Conservation (phyloP, 2,113 vertebrate genomes). For the Colossoma macropomum region DNA sequence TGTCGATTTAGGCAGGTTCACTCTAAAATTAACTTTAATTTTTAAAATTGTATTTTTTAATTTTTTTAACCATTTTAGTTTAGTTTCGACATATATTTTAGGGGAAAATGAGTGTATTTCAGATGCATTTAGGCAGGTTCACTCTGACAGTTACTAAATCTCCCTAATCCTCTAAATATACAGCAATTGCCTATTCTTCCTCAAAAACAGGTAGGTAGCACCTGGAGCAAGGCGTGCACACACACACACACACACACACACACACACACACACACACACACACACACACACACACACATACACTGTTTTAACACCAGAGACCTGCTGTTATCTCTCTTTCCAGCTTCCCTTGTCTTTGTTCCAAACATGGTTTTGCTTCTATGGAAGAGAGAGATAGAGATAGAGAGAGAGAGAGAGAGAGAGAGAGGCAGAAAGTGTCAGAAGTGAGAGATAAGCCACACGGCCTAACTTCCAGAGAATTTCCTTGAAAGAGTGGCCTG, state of each 20-base stretch:
- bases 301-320: not conserved
- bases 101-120: not conserved
- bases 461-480: constrained; percentile 57
- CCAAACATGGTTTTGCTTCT: constrained; percentile 51
- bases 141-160: not conserved
- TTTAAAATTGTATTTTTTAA: no score
- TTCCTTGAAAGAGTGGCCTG: constrained; percentile 34
- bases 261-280: not conserved
- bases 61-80: no score
- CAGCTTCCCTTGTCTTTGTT: constrained; percentile 33
- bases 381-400: constrained; percentile 48
- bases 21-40: no score
- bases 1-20: no score
- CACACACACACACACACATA: not conserved
- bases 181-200: not conserved
- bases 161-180: not conserved
- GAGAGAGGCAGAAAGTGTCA: constrained; percentile 7
- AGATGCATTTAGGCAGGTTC: not conserved
- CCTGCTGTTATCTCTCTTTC: constrained; percentile 3
- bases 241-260: constrained; percentile 9
- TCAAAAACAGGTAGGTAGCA: not conserved
- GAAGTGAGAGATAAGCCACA: constrained; percentile 48
- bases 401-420: constrained; percentile 22
- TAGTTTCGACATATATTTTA: no score
- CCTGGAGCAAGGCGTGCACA: constrained; percentile 1